Conservation (phyloP, 2,888 invertebrate genomes). For the Thera obeliscata region DNA sequence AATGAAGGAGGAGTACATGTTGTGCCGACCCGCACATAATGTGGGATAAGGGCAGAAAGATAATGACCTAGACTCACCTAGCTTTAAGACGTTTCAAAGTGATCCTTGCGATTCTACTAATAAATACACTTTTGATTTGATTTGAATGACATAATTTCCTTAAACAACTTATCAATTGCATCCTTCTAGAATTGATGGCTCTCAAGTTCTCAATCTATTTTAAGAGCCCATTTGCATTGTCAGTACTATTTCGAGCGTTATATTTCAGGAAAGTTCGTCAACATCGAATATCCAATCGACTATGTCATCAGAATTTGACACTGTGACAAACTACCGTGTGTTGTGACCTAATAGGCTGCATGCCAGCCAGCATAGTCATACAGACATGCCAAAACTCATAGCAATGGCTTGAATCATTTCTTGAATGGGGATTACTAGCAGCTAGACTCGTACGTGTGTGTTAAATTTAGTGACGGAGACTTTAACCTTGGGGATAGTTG, state of each 20-base stretch:
- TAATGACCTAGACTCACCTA: too few species aligned
- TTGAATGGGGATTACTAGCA: slow-evolving; percentile 10
- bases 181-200: too few species aligned
- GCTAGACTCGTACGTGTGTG: neutral
- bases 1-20: too few species aligned
- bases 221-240: neutral
- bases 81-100: too few species aligned
- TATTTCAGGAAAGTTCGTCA: slow-evolving; percentile 7
- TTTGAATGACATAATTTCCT: too few species aligned
- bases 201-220: neutral
- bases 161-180: too few species aligned
- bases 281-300: slow-evolving; percentile 5
- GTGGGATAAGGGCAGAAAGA: too few species aligned
- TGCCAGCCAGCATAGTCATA: slow-evolving; percentile 5
- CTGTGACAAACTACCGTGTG: neutral
- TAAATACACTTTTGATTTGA: too few species aligned
- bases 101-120: too few species aligned
- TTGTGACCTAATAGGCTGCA: slow-evolving; percentile 15
- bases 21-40: too few species aligned
- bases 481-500: too few species aligned
- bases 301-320: slow-evolving; percentile 21
- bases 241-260: slow-evolving; percentile 4
- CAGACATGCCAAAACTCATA: neutral
- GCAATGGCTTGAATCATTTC: slow-evolving; percentile 6
- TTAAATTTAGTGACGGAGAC: too few species aligned